A percentile compares a stretch with the other conserved stretches of the same genome.
Evolutionary conservation across 2,888 invertebrate genomes (phyloP).

Genomic region (Limnephilus rhombicus): DNA sequence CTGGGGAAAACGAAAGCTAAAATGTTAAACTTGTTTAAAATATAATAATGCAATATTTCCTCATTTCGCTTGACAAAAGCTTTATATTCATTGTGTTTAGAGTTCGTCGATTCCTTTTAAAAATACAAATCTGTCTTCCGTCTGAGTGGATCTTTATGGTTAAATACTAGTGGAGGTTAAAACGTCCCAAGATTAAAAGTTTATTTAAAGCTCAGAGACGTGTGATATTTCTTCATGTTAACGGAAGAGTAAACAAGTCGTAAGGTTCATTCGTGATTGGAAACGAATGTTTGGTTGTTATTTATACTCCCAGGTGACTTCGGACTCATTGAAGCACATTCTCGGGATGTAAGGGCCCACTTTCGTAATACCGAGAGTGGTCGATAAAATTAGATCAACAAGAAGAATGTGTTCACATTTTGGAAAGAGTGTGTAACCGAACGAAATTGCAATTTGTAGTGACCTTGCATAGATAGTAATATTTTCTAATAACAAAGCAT

Average conservation of each 20-base stretch:
- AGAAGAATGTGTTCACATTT: neutral
- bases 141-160: constrained; percentile 16
- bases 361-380: neutral
- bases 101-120: neutral
- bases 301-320: neutral
- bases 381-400: neutral
- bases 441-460: neutral
- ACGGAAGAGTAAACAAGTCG: constrained; percentile 28
- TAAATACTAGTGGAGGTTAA: constrained; percentile 36
- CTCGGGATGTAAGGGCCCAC: neutral
- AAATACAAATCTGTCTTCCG: neutral
- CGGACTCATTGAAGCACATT: neutral
- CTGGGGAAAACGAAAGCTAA: no score
- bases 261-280: constrained; percentile 14
- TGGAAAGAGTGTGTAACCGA: neutral
- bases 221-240: constrained; percentile 17
- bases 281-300: neutral
- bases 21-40: neutral
- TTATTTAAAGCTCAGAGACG: constrained; percentile 23
- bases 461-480: no score
- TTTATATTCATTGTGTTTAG: neutral
- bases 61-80: neutral
- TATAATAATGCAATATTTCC: neutral
- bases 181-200: constrained; percentile 18
- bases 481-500: no score